Percentiles rank a stretch among this genome's conserved stretches.
These are phyloP conservation scores for Platycheirus albimanus DNA, from an alignment of 2,888 invertebrate genomes.

Conservation along the genomic window DNA sequence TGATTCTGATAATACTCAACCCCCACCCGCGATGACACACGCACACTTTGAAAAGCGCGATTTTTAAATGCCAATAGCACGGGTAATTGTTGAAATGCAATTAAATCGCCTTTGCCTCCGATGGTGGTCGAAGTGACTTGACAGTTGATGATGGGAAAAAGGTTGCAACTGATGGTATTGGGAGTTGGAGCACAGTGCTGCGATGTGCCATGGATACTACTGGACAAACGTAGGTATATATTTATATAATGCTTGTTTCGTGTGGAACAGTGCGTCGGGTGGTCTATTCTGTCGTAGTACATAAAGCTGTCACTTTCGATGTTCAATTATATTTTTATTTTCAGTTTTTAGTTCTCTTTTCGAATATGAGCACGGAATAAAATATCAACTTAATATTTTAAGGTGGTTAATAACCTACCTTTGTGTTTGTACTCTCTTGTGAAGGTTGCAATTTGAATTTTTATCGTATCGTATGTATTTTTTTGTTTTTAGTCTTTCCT, in stretches of 20 bases:
- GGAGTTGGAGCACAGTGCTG: conserved; percentile 1
- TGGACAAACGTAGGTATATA: too few relatives aligned
- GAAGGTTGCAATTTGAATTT: conserved; percentile 44
- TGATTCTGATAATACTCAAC: background rate
- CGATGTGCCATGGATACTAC: too few relatives aligned
- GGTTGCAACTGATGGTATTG: conserved; percentile 44
- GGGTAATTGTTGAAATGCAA: conserved; percentile 67
- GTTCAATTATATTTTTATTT: conserved; percentile 49
- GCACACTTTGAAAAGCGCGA: conserved; percentile 45
- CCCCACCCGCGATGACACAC: conserved; percentile 13
- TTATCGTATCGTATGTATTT: background rate
- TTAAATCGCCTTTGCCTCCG: conserved; percentile 67
- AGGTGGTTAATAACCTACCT: conserved; percentile 3
- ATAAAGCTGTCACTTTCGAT: conserved; percentile 72
- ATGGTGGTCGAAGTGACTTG: conserved; percentile 66
- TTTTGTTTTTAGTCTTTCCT: conserved; percentile 1
- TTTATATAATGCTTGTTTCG: background rate
- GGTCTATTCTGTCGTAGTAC: conserved; percentile 56
- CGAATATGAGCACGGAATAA: conserved; percentile 57
- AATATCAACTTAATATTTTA: conserved; percentile 45
- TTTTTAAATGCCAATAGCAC: conserved; percentile 64
- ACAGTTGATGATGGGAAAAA: conserved; percentile 71
- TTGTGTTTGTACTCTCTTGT: conserved; percentile 19
- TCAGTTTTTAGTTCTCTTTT: conserved; percentile 23
- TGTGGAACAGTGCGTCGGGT: conserved; percentile 53